Base-by-base conservation (phyloP, 2,888 invertebrate genomes). In the Microctonus hyperodae region DNA sequence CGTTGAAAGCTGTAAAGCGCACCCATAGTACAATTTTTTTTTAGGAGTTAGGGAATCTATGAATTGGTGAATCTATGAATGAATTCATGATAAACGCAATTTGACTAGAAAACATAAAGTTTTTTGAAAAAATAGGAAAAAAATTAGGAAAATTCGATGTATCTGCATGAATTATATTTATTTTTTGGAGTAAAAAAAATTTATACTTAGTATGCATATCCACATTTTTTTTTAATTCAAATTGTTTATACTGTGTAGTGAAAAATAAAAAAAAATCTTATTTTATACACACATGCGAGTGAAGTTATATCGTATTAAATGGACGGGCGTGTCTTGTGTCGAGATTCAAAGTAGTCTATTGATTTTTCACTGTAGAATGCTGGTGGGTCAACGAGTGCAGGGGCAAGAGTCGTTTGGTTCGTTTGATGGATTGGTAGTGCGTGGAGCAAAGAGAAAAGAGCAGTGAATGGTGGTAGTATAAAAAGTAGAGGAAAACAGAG, bases 331-430 rank as follows among this genome's bases (percentile, higher is more conserved):
- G 35, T 28, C 50, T 37, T 23, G 44, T 64, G 64, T 55, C 33
- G 59, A 70, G 66, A 64, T 71, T 71, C 67, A 61, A 65, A 66
- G 70, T 66, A 51, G 50, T 31, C 67, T 65, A 70, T 71, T 67
- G 72, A 72, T 71, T 70, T 70, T 71, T 64, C 65, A 16, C 57
- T 60, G 66, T 53, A 63, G 44, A 60, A 48, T 56, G 25, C 58
- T 40, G 67, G 65, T 66, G 62, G 71, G 71, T 68, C 68, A 72
- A 70, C 67, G 65, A 67, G 72, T 70, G 44, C 62, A 55, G 51
- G 58, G 40, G 64, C 62, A 68, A 58, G 53, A 58, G 59, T 55
- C 62, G 28, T 25, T 35, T 44, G 53, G 28, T 25, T 35, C 51
- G 53, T 50, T 13, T 25, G 35, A 31, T 25, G 53, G n/a, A 55